phyloP scores from a whole-genome alignment of 2,888 invertebrate species.

The Plebejus anna region DNA sequence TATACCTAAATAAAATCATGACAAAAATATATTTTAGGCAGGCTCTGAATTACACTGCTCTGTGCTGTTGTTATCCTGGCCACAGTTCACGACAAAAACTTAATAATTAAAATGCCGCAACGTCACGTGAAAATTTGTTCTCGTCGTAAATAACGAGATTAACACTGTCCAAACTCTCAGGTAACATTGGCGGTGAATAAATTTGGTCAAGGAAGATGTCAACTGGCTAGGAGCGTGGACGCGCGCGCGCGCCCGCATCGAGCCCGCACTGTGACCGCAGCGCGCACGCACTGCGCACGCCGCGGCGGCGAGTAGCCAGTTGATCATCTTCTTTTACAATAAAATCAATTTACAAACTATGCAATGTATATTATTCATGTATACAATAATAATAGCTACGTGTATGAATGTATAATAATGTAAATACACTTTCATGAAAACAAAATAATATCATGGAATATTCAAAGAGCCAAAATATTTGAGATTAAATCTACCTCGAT shows the following conservation, averaged over 20 bases:
- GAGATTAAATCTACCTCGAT: slow-evolving; percentile 80
- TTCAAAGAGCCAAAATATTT: slow-evolving; percentile 80
- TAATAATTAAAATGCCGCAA: slow-evolving; percentile 69
- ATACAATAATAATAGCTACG: slow-evolving; percentile 77
- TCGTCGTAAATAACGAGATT: slow-evolving; percentile 53
- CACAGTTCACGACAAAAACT: slow-evolving; percentile 75
- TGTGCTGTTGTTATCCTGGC: slow-evolving; percentile 76
- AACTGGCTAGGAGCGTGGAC: slow-evolving; percentile 58
- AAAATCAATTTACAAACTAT: slow-evolving; percentile 79
- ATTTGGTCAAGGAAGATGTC: slow-evolving; percentile 77
- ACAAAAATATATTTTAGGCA: slow-evolving; percentile 81
- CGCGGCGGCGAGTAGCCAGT: slow-evolving; percentile 45
- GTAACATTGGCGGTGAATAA: slow-evolving; percentile 63
- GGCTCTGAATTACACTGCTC: slow-evolving; percentile 77
- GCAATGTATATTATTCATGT: slow-evolving; percentile 75
- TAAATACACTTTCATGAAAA: slow-evolving; percentile 79
- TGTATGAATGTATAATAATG: slow-evolving; percentile 76
- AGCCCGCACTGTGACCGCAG: not conserved
- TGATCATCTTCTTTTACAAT: slow-evolving; percentile 75
- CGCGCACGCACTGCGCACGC: slow-evolving; percentile 9
- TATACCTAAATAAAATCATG: slow-evolving; percentile 80
- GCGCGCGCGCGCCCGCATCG: slow-evolving; percentile 45
- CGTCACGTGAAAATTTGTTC: slow-evolving; percentile 65
- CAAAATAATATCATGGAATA: slow-evolving; percentile 80
- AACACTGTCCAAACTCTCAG: slow-evolving; percentile 61